These are phyloP conservation scores for Zaprionus vittiger DNA, from an alignment of 1,140 invertebrate genomes.

Conservation along the genomic window DNA sequence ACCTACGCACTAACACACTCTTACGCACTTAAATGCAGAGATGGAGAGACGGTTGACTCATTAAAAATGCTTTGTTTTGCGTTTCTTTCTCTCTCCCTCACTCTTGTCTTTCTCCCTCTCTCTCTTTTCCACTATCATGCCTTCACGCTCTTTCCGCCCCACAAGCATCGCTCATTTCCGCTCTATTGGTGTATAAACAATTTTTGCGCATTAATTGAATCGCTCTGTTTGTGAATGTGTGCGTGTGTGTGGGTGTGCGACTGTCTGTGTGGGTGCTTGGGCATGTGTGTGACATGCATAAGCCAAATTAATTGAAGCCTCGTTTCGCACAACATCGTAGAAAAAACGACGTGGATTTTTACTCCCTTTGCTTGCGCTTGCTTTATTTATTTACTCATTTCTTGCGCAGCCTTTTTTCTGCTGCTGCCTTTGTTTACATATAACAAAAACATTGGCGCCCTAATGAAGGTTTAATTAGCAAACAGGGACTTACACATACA, in stretches of 20 bases:
- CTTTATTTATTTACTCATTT: slow-evolving; percentile 48
- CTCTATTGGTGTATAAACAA: slow-evolving; percentile 80
- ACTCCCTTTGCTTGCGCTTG: slow-evolving; percentile 30
- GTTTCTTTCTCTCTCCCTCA: slow-evolving; percentile 16
- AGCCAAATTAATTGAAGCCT: slow-evolving; percentile 79
- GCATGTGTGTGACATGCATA: slow-evolving; percentile 69
- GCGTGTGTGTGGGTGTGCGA: slow-evolving; percentile 34
- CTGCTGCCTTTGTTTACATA: slow-evolving; percentile 62
- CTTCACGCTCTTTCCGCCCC: slow-evolving; percentile 24
- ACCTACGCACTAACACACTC: background rate
- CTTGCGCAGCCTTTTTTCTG: slow-evolving; percentile 14
- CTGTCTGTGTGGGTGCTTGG: slow-evolving; percentile 24
- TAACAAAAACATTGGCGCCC: slow-evolving; percentile 62
- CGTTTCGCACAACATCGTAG: slow-evolving; percentile 56
- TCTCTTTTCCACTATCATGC: background rate
- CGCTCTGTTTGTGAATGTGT: slow-evolving; percentile 38
- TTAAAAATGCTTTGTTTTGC: slow-evolving; percentile 64
- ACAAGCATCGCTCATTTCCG: slow-evolving; percentile 59
- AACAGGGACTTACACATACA: slow-evolving; percentile 45
- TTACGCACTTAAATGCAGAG: slow-evolving; percentile 3
- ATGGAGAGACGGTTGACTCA: slow-evolving; percentile 39
- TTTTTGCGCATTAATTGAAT: slow-evolving; percentile 82
- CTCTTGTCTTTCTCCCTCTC: background rate
- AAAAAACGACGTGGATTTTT: slow-evolving; percentile 46
- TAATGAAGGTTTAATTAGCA: slow-evolving; percentile 82